Evolutionary conservation across 2,113 vertebrate species (phyloP).

Genomic region (Oreochromis tanganicae): DNA sequence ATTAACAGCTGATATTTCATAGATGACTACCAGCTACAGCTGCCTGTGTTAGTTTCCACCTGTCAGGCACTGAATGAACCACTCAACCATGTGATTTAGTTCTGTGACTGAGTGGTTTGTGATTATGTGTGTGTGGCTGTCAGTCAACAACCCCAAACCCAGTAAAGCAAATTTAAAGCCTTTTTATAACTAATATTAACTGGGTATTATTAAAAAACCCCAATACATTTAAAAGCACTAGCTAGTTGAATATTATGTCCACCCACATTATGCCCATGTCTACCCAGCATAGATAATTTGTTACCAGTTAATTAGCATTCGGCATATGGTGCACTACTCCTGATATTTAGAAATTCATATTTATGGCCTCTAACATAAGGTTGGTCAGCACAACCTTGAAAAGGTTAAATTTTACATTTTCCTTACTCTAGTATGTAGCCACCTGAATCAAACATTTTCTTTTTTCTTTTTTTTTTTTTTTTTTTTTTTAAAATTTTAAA

Average conservation of each 20-base stretch:
- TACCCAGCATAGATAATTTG: neutral
- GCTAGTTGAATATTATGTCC: neutral
- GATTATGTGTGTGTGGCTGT: neutral
- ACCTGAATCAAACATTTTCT: neutral
- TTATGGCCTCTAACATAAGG: neutral
- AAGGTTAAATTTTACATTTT: neutral
- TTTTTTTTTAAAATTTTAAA: too few relatives aligned
- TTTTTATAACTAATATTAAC: neutral
- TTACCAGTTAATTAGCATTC: neutral
- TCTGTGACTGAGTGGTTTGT: neutral
- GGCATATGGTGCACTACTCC: neutral
- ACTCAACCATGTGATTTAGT: neutral
- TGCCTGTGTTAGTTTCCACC: neutral
- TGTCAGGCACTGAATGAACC: neutral
- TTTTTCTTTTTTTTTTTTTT: too few relatives aligned
- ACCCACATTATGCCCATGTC: neutral
- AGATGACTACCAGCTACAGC: neutral
- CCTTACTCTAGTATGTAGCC: neutral
- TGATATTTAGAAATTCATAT: neutral
- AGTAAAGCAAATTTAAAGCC: neutral
- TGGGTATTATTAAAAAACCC: neutral
- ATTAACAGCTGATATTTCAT: neutral
- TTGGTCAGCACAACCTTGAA: neutral
- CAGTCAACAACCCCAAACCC: neutral
- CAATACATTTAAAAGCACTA: neutral